A percentile compares a stretch with the other conserved stretches of the same genome.
These are phyloP conservation scores for Pelodiscus sinensis DNA, from an alignment of 2,113 vertebrate species.

Conservation along the genomic window DNA sequence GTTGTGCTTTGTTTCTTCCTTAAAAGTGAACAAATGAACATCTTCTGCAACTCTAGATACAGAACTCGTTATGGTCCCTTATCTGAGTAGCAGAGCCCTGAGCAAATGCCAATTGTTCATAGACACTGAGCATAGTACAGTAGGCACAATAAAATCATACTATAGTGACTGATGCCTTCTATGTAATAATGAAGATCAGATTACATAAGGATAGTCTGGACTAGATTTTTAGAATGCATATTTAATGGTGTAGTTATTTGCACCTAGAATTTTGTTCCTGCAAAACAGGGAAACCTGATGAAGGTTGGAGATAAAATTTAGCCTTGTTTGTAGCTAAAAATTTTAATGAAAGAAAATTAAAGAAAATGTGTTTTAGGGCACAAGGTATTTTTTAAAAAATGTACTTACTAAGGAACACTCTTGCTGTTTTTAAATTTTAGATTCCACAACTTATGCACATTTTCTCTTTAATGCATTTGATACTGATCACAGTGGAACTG, in stretches of 20 bases:
- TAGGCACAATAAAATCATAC: not conserved
- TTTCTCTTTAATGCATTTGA: constrained; percentile 99
- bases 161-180: not conserved
- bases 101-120: not conserved
- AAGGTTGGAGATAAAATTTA: not conserved
- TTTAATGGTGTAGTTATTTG: not conserved
- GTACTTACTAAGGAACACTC: not conserved
- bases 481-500: constrained; percentile 96
- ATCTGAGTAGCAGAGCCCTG: not conserved
- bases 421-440: constrained; percentile 78
- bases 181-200: not conserved
- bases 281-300: not conserved
- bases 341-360: not conserved
- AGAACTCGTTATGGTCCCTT: not conserved
- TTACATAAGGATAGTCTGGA: not conserved
- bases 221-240: not conserved
- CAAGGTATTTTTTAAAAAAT: not conserved
- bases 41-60: not conserved
- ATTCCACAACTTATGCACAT: constrained; percentile 96
- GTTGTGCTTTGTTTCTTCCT: not conserved
- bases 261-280: not conserved
- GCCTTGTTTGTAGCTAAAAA: not conserved
- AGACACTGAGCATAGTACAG: not conserved
- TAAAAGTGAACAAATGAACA: not conserved
- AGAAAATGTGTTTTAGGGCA: not conserved